Base-by-base conservation (phyloP, 2,113 vertebrate genomes). In the Centrocercus urophasianus region DNA sequence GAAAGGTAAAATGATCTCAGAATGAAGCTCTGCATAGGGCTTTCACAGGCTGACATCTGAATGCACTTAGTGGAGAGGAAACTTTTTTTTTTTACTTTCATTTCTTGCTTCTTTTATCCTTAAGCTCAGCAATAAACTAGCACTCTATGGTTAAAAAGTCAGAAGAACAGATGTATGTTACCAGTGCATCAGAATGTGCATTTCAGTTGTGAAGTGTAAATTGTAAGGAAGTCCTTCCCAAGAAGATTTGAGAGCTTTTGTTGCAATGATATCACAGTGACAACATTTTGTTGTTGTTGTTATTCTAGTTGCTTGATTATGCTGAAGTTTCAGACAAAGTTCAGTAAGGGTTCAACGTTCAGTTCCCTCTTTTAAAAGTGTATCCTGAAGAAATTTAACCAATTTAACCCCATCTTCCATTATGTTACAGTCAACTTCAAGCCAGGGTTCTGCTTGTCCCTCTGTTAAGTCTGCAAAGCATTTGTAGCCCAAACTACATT, bases 91-190 rank as follows among this genome's bases (percentile, higher is more conserved):
- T 45, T 45, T 83, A 96, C 97, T 97, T 98, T 98, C 96, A 97
- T 98, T 98, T 98, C 96, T 97, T 97, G 80, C 82, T 97, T 97
- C 98, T 98, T 98, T 98, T 98, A 98, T 98, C 97, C 97, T 97
- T 98, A 98, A 98, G 97, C 98, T 98, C 93, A 91, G 98, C 97
- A 97, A 98, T 98, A 98, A 98, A 98, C 98, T 98, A 98, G 97
- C 98, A 98, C 98, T 98, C 94, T 90, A 79, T 98, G 98, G 98
- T 98, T 98, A 98, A 98, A 97, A 98, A 98, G 98, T 98, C 98
- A 98, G 93, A 91, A 78, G 91, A 98, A 95, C 98, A 98, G 97
- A 98, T 98, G 97, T 96, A 97, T 83, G 56, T 91, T 89, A 95
- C 86, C 70, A 94, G 93, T 94, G 88, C 76, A 96, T 96, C 91